phyloP scores from a whole-genome alignment of 2,797 vertebrate genomes.

The Tapirus indicus region DNA sequence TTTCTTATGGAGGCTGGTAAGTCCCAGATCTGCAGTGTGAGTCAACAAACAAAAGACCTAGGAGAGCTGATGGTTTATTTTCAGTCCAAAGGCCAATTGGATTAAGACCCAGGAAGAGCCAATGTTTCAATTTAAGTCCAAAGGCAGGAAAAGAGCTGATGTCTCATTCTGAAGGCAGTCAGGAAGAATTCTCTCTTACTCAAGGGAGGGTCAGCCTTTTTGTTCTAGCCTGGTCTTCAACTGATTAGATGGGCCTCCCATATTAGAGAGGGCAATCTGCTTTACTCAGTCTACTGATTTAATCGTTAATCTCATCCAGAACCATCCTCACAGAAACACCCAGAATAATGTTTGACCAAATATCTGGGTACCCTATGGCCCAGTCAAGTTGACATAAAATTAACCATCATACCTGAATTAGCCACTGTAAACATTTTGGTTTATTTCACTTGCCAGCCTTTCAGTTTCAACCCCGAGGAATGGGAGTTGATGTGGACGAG shows the following conservation, averaged over 20 bases:
- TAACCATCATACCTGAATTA: neutral
- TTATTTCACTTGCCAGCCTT: neutral
- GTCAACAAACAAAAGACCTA: neutral
- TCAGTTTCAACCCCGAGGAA: neutral
- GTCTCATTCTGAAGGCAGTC: neutral
- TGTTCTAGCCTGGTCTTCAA: neutral
- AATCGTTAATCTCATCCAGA: neutral
- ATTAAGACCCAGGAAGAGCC: neutral
- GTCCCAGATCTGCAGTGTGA: neutral
- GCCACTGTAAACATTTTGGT: neutral
- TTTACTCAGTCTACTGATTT: neutral
- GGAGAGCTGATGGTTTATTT: neutral
- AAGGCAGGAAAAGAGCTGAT: neutral
- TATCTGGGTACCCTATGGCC: neutral
- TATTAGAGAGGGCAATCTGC: neutral
- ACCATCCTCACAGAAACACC: neutral
- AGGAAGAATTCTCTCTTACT: neutral
- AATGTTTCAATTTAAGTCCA: neutral
- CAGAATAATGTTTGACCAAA: neutral
- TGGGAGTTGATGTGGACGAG: neutral
- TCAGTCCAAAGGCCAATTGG: neutral
- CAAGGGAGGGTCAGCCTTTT: neutral
- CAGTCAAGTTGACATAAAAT: neutral
- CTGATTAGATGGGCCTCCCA: neutral
- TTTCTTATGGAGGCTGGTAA: neutral